Evolutionary conservation across 2,797 vertebrate species (phyloP).

Genomic region (Alca torda): DNA sequence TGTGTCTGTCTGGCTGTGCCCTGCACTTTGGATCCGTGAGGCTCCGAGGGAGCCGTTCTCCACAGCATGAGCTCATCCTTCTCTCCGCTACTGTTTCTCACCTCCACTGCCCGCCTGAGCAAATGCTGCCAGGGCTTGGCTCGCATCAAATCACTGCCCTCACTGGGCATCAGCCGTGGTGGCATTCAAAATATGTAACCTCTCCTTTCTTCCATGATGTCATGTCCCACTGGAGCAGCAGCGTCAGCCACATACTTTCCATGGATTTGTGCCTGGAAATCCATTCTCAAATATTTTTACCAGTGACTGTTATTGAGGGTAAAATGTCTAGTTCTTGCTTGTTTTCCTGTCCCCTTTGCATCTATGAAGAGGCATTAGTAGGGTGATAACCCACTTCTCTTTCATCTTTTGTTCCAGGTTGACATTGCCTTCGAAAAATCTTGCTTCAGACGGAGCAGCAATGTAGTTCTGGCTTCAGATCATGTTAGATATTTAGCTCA

Average conservation of each 20-base stretch:
- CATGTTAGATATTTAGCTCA: not conserved
- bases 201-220: not conserved
- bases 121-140: not conserved
- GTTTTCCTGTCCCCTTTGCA: not conserved
- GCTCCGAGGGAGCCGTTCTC: not conserved
- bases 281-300: not conserved
- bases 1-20: not conserved
- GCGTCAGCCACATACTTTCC: fast-evolving
- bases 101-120: not conserved
- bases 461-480: constrained; percentile 7
- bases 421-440: not conserved
- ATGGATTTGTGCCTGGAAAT: not conserved
- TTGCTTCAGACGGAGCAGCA: not conserved
- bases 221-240: not conserved
- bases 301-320: not conserved
- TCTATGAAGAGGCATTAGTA: not conserved
- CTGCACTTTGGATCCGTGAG: not conserved
- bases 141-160: not conserved
- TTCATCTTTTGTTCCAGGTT: not conserved
- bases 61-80: not conserved
- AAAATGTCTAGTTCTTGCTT: not conserved
- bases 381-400: not conserved
- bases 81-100: not conserved
- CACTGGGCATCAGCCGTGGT: not conserved
- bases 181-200: not conserved